A percentile compares a stretch with the other conserved stretches of the same genome.
Evolutionary conservation across 2,888 invertebrate genomes (phyloP).

Genomic region (Drepana falcataria): DNA sequence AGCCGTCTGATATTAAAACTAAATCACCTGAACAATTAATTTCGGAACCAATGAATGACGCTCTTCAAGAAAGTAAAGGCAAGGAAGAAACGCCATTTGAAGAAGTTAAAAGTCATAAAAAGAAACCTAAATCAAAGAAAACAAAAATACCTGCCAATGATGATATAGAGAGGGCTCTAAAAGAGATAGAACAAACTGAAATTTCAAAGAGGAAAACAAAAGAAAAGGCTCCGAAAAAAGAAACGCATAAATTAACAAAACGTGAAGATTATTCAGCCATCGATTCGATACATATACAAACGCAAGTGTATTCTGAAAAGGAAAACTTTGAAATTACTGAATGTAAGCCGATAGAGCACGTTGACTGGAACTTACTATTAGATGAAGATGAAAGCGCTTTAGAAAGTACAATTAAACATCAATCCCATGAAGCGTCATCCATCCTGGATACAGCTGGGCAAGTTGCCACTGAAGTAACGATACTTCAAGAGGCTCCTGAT

Average conservation of each 20-base stretch:
- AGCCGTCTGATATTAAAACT: conserved; percentile 1
- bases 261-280: not conserved
- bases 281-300: conserved; percentile 1
- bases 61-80: conserved; percentile 2
- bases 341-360: conserved; percentile 46
- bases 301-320: conserved; percentile 8
- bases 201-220: conserved; percentile 37
- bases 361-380: conserved; percentile 68
- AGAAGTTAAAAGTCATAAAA: conserved; percentile 39
- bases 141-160: conserved; percentile 33
- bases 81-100: conserved; percentile 20
- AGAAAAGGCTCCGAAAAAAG: conserved; percentile 25
- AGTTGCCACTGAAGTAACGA: conserved; percentile 65
- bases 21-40: conserved; percentile 4
- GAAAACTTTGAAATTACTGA: conserved; percentile 12
- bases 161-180: conserved; percentile 47
- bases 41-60: conserved; percentile 3
- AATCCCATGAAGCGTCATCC: conserved; percentile 22
- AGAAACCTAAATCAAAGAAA: conserved; percentile 50
- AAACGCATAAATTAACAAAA: conserved; percentile 10
- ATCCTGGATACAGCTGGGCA: conserved; percentile 25
- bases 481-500: conserved; percentile 42
- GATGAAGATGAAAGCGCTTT: conserved; percentile 56
- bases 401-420: conserved; percentile 35
- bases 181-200: conserved; percentile 41